Base-by-base conservation (phyloP, 1,140 invertebrate species). In the Aphelinus certus region DNA sequence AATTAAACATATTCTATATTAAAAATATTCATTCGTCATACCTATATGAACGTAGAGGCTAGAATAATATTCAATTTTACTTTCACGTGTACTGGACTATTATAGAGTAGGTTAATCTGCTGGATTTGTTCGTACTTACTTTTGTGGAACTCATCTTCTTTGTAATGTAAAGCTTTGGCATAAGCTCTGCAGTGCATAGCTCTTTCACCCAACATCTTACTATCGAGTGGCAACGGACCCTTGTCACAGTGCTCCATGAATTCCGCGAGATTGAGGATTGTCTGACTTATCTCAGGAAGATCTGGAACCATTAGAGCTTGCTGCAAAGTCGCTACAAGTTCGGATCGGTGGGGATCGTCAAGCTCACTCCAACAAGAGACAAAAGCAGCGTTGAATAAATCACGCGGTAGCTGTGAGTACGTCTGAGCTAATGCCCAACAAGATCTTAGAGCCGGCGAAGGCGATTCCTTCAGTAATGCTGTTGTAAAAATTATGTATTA, bases 221-320 rank as follows among this genome's bases (percentile, higher is more conserved):
- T 92, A 73, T 97, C 94, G 43, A 99, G 90, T 1, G 98, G 97
- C 69, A 99, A 87, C 0, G 96, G 95, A 10, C 98, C 97, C 75
- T 96, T 96, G 83, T 99, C 98, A 84, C 97, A 99, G 83, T 99
- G 98, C 81, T 99, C 98, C 96, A 99, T 99, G 81, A 99, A 99
- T 88, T 99, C 98, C 0, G 97, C 97, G 47, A 99, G 88, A 88
- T 99, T 99, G 2, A 99, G 88, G 73, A 99, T 95, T 0, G 97
- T 98, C 83, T 99, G 98, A 0, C 97, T 99, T 49, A 99, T 94
- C 86, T 99, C 98, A 0, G 97, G 96, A 65, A 98, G 92, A 83
- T 99, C 97, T 9, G 97, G 96, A 1, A 96, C 95, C 62, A 93
- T 94, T 0, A 99, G 85, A 0, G 97, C 97, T 85, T 97, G 93